Conservation (phyloP, 2,797 vertebrate species). For the Rhinatrema bivittatum region DNA sequence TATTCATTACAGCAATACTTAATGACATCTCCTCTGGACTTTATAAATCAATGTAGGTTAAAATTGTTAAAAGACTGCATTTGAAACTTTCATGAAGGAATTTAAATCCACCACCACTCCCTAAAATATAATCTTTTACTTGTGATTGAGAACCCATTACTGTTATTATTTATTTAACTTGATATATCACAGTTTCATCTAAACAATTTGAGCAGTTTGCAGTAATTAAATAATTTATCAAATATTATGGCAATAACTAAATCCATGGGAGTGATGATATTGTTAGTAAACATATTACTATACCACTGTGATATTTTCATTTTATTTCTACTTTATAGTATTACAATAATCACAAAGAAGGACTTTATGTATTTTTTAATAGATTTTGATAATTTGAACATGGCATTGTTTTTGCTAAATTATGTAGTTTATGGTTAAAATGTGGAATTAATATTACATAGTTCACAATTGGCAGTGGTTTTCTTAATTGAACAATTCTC, state of each 20-base stretch:
- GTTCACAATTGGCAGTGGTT: neutral
- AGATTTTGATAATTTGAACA: conserved; percentile 23
- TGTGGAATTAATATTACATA: conserved; percentile 15
- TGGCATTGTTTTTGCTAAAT: conserved; percentile 26
- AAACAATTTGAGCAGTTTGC: too few relatives aligned
- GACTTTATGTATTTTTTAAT: too few relatives aligned
- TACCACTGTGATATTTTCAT: too few relatives aligned
- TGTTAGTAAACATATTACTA: too few relatives aligned
- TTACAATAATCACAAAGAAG: too few relatives aligned
- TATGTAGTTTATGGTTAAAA: conserved; percentile 13
- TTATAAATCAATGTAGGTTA: conserved; percentile 48
- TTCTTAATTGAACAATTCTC: conserved; percentile 7
- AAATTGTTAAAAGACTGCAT: conserved; percentile 47
- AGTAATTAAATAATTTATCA: too few relatives aligned
- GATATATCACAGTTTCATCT: too few relatives aligned
- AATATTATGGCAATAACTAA: too few relatives aligned
- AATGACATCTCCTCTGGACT: conserved; percentile 41
- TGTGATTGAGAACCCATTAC: conserved; percentile 44
- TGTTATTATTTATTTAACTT: too few relatives aligned
- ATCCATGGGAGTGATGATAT: too few relatives aligned
- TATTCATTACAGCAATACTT: conserved; percentile 26
- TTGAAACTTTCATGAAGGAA: conserved; percentile 51
- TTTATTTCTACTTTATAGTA: too few relatives aligned
- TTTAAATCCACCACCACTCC: conserved; percentile 46
- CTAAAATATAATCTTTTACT: conserved; percentile 42